Evolutionary conservation across 2,113 vertebrate genomes (phyloP).

Genomic region (Gymnorhina tibicen): DNA sequence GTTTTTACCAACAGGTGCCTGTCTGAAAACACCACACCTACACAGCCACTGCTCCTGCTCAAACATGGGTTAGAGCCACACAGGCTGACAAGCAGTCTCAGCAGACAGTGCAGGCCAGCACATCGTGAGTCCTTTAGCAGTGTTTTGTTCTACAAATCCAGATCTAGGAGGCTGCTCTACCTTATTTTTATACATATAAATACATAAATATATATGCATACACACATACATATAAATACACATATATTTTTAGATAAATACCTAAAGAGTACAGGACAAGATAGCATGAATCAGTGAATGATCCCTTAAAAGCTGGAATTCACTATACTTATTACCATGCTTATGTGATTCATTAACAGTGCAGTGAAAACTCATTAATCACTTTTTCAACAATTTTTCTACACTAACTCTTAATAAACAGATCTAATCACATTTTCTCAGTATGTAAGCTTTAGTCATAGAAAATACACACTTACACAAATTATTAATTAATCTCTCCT

Average conservation of each 20-base stretch:
- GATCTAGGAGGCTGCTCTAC: not conserved
- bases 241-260: not conserved
- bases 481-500: conserved; percentile 49
- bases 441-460: not conserved
- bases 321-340: not conserved
- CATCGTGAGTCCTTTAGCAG: fast-evolving
- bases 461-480: conserved; percentile 35
- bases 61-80: not conserved
- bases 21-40: not conserved
- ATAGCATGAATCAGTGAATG: not conserved
- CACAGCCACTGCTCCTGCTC: not conserved
- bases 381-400: not conserved
- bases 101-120: not conserved
- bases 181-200: not conserved
- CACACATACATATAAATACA: not conserved
- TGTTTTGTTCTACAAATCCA: not conserved
- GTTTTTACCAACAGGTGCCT: not conserved
- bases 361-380: not conserved
- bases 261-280: not conserved
- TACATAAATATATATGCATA: not conserved
- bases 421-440: not conserved
- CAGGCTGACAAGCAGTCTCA: not conserved
- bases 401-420: not conserved
- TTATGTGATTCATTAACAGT: not conserved
- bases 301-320: not conserved